These are phyloP conservation scores for Semaprochilodus insignis DNA, from an alignment of 2,797 vertebrate species.

Conservation along the genomic window DNA sequence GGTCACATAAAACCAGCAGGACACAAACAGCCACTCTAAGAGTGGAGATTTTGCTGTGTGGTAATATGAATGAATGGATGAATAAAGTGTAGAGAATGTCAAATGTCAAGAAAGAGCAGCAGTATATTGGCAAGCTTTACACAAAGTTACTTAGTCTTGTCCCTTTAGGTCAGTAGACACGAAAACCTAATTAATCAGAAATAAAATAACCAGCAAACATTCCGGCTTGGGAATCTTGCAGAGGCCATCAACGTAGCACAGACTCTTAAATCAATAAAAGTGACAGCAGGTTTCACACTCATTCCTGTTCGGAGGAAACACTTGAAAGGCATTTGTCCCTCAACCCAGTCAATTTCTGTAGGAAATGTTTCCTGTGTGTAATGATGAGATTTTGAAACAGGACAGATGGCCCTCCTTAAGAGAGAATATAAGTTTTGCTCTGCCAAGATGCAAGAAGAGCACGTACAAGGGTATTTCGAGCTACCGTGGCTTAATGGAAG, in stretches of 20 bases:
- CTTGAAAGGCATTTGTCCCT: not conserved
- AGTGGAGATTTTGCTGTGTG: no score
- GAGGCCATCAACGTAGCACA: not conserved
- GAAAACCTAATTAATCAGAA: not conserved
- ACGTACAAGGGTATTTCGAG: not conserved
- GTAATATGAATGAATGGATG: no score
- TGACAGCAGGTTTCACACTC: not conserved
- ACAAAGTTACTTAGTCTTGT: not conserved
- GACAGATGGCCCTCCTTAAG: not conserved
- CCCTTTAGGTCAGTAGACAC: not conserved
- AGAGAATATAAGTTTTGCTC: not conserved
- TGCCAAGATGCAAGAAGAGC: not conserved
- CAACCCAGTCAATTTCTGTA: not conserved
- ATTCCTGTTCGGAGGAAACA: not conserved
- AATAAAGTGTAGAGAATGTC: no score
- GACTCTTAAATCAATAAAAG: not conserved
- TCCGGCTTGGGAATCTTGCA: not conserved
- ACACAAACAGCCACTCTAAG: no score
- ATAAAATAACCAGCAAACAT: not conserved
- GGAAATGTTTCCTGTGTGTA: not conserved
- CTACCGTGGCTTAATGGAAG: not conserved
- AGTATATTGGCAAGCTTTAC: not conserved
- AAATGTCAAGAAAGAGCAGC: not conserved
- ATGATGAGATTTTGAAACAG: constrained; percentile 14
- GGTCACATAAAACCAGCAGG: no score